Evolutionary conservation across 2,113 vertebrate species (phyloP).

Genomic region (Actenoides hombroni): DNA sequence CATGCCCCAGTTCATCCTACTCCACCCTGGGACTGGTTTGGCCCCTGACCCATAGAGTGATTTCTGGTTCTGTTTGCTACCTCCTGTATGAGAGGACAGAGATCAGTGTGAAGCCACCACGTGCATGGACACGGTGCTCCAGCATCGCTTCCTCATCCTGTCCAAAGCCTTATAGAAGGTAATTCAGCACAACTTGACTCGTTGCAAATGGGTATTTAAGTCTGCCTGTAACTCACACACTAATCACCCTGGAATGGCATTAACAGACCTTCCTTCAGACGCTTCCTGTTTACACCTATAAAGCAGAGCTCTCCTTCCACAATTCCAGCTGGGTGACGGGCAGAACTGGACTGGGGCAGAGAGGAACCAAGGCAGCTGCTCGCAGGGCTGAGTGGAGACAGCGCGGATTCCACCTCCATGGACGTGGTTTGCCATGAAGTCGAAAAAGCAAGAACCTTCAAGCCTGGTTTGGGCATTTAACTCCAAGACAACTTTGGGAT

Average conservation of each 20-base stretch:
- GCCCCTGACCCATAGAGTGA: rapidly evolving
- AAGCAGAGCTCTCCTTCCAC: not conserved
- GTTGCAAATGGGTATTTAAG: too few relatives aligned
- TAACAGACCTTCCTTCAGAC: not conserved
- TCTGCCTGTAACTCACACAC: not conserved
- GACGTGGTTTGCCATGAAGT: not conserved
- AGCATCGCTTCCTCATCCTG: not conserved
- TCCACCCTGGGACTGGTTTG: not conserved
- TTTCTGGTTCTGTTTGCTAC: not conserved
- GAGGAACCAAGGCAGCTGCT: not conserved
- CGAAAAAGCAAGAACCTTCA: not conserved
- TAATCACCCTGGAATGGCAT: not conserved
- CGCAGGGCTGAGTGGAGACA: rapidly evolving
- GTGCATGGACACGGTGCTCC: not conserved
- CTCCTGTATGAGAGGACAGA: not conserved
- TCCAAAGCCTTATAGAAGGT: not conserved
- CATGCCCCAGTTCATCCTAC: not conserved
- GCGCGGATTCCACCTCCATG: not conserved
- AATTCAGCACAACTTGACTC: not conserved
- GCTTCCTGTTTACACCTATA: not conserved
- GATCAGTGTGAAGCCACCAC: not conserved
- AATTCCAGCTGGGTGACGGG: too few relatives aligned
- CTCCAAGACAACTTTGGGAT: not conserved
- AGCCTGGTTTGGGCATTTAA: not conserved
- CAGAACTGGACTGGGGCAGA: too few relatives aligned